Evolutionary conservation across 2,113 vertebrate species (phyloP), one percentile per base, ranked within the genome.

Genomic region (Desmodus rotundus): DNA sequence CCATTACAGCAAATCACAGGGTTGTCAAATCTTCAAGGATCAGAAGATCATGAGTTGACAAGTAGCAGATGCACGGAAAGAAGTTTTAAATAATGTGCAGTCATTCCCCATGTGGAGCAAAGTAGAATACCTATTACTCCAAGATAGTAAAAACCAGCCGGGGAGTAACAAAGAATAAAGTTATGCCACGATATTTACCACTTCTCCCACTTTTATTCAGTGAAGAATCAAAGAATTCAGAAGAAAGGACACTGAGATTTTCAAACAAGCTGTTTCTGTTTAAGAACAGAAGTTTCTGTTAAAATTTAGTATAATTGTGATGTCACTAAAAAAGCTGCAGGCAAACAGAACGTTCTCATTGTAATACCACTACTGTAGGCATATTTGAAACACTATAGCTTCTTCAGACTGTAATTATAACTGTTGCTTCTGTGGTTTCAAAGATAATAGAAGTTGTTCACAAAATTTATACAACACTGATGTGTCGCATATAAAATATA

Each of bases 271-370:
- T 98, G 98, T 98, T 98, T 98, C 87, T 97, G 83, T 96, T 98
- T 98, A 98, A 98, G 97, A 96, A 98, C 97, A 98, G 97, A 98
- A 98, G 97, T 98, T 98, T 97, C 96, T 97, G 96, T 96, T 98
- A 7, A 0, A 98, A 97, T 95, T 38, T 90, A 96, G 91, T 95
- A 91, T 98, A 98, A 98, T 97, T 97, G 95, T 98, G 98, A 98
- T 98, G 98, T 98, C 98, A 98, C 77, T 87, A 97, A 98, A 96
- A 96, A 97, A 98, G 93, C 98, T 98, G 97, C 97, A 97, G 98
- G 97, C 96, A 89, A 97, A 96, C 93, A 91, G 96, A 85, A 3
- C 33, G 0, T 93, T 98, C 92, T 96, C 96, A 94, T 97, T 97
- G 97, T 91, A 96, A 96, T 97, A 95, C 87, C 93, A 95, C 96